Percentiles rank a stretch among this genome's conserved stretches.
Evolutionary conservation across 2,888 invertebrate genomes (phyloP).

Genomic region (Drosophila cyrtoloma): DNA sequence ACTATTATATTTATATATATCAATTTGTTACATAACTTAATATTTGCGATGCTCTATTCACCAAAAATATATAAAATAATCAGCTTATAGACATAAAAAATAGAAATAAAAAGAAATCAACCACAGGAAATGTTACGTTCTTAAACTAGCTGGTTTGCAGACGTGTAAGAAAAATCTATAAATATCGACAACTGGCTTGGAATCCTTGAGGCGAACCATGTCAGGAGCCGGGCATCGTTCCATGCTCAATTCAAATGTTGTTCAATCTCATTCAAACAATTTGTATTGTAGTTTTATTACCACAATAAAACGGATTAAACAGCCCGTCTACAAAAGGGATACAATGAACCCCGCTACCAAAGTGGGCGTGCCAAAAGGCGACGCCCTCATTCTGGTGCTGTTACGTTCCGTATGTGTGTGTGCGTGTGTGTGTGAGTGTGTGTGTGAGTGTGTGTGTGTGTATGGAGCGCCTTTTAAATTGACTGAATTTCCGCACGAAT

Average conservation of each 20-base stretch:
- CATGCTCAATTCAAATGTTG: slow-evolving; percentile 79
- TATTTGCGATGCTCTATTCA: background rate
- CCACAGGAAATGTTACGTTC: background rate
- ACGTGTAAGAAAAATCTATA: slow-evolving; percentile 30
- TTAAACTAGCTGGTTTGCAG: slow-evolving; percentile 7
- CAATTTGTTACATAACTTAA: background rate
- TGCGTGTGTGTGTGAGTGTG: slow-evolving; percentile 3
- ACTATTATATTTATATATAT: background rate
- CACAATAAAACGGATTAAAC: slow-evolving; percentile 80
- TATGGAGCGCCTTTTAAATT: slow-evolving; percentile 63
- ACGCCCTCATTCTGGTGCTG: slow-evolving; percentile 33
- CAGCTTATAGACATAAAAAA: background rate
- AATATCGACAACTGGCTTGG: slow-evolving; percentile 25
- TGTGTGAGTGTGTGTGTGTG: background rate
- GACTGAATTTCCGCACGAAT: slow-evolving; percentile 80
- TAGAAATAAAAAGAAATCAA: background rate
- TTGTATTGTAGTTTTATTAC: slow-evolving; percentile 80
- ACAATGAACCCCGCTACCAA: slow-evolving; percentile 65
- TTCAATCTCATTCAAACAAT: slow-evolving; percentile 80
- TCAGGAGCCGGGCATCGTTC: slow-evolving; percentile 57
- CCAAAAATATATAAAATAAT: background rate
- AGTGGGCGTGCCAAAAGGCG: slow-evolving; percentile 48
- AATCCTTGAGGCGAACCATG: slow-evolving; percentile 28
- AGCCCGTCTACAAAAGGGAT: slow-evolving; percentile 61
- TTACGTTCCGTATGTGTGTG: slow-evolving; percentile 4